Percentiles rank a stretch among this genome's conserved stretches.
phyloP scores from a whole-genome alignment of 37 sponge, comb jelly and placozoan genomes.

The Hexactinellida sp. region DNA sequence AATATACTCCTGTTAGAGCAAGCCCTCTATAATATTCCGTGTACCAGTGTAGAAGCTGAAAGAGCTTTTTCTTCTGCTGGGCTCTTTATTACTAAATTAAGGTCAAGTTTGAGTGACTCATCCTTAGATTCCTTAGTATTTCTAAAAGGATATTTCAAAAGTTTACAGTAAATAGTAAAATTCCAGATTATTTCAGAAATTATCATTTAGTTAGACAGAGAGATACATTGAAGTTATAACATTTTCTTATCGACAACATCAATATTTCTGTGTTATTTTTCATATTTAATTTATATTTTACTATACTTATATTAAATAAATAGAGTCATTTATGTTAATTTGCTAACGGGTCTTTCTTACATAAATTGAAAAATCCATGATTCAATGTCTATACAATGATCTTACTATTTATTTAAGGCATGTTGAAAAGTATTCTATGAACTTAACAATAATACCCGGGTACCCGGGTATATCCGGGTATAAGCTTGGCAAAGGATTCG shows the following conservation, averaged over 20 bases:
- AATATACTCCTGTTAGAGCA: neutral
- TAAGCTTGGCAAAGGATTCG: no score
- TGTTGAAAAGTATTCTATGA: no score
- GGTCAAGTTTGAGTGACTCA: neutral
- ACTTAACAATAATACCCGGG: no score
- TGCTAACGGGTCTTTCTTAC: no score
- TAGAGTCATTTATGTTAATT: no score
- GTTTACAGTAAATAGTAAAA: neutral
- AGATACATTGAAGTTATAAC: neutral
- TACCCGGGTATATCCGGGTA: no score
- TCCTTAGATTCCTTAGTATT: constrained; percentile 5
- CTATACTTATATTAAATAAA: no score
- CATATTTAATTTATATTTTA: no score
- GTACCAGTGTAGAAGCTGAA: constrained; percentile 16
- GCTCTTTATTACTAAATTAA: neutral
- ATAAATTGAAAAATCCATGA: no score
- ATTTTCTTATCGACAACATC: neutral
- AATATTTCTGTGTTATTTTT: neutral
- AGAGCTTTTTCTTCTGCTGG: constrained; percentile 10
- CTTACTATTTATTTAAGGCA: no score
- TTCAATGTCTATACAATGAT: no score
- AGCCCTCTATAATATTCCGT: neutral
- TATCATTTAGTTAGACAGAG: no score
- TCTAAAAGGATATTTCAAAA: constrained; percentile 2
- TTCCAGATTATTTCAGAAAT: neutral